A percentile compares a stretch with the other conserved stretches of the same genome.
These are phyloP conservation scores for Cyclopterus lumpus DNA, from an alignment of 2,797 vertebrate genomes.

Conservation along the genomic window DNA sequence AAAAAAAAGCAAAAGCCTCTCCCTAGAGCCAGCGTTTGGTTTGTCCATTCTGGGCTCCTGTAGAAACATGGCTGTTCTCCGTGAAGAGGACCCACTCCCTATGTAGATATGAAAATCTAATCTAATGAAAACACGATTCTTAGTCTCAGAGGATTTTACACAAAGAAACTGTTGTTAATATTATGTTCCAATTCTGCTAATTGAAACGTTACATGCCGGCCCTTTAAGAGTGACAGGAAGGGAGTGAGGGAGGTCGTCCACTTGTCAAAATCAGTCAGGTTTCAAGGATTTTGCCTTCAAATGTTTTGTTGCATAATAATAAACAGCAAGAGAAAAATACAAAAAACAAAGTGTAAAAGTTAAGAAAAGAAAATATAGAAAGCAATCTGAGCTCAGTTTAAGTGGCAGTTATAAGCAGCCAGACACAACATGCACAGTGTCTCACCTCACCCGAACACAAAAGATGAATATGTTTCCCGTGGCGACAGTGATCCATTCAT, in stretches of 20 bases:
- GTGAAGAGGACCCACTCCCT: no score
- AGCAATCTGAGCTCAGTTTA: constrained; percentile 8
- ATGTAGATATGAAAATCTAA: no score
- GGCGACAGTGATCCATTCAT: constrained; percentile 15
- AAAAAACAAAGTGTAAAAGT: not conserved
- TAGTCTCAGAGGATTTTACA: no score
- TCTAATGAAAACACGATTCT: no score
- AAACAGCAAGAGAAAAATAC: not conserved
- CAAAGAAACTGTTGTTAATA: no score
- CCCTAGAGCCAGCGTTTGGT: no score
- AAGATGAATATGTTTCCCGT: constrained; percentile 30
- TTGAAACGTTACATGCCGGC: no score
- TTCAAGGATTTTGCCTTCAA: not conserved
- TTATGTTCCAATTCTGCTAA: no score
- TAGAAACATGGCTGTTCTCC: no score
- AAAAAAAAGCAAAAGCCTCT: not conserved
- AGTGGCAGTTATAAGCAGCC: constrained; percentile 13
- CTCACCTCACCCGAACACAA: constrained; percentile 1
- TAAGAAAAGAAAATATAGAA: not conserved
- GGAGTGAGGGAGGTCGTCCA: not conserved
- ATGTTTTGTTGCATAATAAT: not conserved
- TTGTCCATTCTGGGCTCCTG: no score
- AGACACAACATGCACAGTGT: not conserved
- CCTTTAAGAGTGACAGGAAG: not conserved
- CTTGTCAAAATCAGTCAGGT: not conserved